Evolutionary conservation across 2,797 vertebrate genomes (phyloP).

Genomic region (Protonibea diacanthus): DNA sequence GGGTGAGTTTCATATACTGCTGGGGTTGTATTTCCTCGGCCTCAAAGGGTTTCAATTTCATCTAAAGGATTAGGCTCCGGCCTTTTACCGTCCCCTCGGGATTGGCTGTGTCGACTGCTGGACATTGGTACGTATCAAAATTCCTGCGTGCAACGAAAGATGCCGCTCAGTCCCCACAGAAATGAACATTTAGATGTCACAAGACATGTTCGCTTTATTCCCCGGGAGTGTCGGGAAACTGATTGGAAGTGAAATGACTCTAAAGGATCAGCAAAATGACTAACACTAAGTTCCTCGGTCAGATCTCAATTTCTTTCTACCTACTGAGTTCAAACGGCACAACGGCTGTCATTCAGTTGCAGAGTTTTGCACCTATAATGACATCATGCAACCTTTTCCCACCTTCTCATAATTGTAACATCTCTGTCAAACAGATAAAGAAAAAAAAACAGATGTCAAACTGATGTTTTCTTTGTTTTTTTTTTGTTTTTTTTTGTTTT

Average conservation of each 20-base stretch:
- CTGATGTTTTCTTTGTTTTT: conserved; percentile 17
- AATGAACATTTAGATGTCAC: conserved; percentile 42
- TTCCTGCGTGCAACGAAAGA: conserved; percentile 35
- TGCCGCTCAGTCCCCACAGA: conserved; percentile 38
- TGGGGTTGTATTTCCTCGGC: conserved; percentile 55
- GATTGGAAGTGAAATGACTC: conserved; percentile 31
- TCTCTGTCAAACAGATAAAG: neutral
- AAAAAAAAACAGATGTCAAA: conserved; percentile 23
- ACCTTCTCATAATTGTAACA: neutral
- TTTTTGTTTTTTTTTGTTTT: conserved; percentile 4
- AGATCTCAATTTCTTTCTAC: conserved; percentile 1
- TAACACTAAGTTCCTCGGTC: conserved; percentile 5
- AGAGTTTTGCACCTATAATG: conserved; percentile 6
- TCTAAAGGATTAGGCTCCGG: conserved; percentile 60
- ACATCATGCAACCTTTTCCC: conserved; percentile 14
- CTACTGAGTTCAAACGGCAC: conserved; percentile 26
- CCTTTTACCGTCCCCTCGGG: conserved; percentile 61
- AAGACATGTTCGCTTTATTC: conserved; percentile 4
- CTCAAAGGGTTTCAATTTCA: conserved; percentile 71
- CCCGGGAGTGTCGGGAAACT: conserved; percentile 1
- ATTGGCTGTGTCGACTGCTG: conserved; percentile 39
- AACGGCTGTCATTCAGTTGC: conserved; percentile 8
- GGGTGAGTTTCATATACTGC: conserved; percentile 61
- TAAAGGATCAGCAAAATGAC: conserved; percentile 16
- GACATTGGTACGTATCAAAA: conserved; percentile 61